Evolutionary conservation across 2,888 invertebrate genomes (phyloP), one percentile per base, ranked within the genome.

Genomic region (Dryococelus australis): DNA sequence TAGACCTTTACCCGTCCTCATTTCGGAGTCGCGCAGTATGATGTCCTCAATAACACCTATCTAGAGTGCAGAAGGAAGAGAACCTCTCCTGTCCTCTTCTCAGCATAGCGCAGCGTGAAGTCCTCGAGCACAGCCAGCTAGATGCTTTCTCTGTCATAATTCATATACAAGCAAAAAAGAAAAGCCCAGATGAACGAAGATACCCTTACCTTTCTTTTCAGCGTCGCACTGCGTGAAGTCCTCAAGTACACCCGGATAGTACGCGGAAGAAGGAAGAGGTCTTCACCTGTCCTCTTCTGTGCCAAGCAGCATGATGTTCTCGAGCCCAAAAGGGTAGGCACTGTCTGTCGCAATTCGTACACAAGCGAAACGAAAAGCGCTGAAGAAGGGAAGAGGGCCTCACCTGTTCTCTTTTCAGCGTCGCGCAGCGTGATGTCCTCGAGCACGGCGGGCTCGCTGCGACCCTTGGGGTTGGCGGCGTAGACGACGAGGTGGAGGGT

Each of bases 391-490:
- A 16, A 35, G 43, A 83, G 6, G 10, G 35, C 8, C 87, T 92
- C 93, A 97, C 97, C 97, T 92, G 97, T 96, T 35, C 88, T 86
- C 83, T 88, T 89, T 90, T 97, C 97, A 85, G 97, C 97, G 92
- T 97, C 97, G 92, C 97, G 96, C 91, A 97, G 95, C 90, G 97
- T 96, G 90, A 97, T 97, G 91, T 97, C 97, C 92, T 98, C 97
- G 88, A 98, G 93, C 13, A 97, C 94, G 88, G 96, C 95, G 90
- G 96, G 95, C 90, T 97, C 97, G 88, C 97, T 97, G 89, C 96
- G 95, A 86, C 98, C 98, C 92, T 98, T 98, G 88, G 96, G 95
- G 93, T 98, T 98, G 90, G 95, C 95, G 88, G 97, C 96, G 92
- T 97, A 98, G 90, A 97, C 96, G 89, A 96, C 95, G 90, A 98